Evolutionary conservation across 2,888 invertebrate genomes (phyloP), one percentile per base, ranked within the genome.

Genomic region (Orchesella flavescens): DNA sequence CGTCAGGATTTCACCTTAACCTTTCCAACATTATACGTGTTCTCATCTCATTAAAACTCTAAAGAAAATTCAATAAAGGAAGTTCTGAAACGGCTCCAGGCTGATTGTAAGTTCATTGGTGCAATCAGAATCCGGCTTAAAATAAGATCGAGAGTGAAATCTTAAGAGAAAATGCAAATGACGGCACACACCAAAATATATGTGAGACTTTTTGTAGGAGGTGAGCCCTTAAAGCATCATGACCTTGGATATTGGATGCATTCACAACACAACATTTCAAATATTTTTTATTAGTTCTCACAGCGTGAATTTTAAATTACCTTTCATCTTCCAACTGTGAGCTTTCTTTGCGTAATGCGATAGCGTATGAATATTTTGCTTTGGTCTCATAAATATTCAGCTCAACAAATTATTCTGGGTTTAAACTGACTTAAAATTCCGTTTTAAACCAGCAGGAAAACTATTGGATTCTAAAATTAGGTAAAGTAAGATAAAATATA

Each of bases 331-430:
- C 80, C 44, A 2, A 79, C 72, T 66, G 65, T 24, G 53, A 53
- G 49, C 63, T 43, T 53, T 43, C 43, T 24, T 65, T 23, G 43
- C 21, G 9, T 71, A 15, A 24, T 53, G 13, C 17, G 23, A 17
- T 34, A 34, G 34, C 17, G n/a, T 68, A 44, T 17, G 17, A 34
- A 61, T 61, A 49, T 55, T 43, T 73, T 61, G 24, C 12, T 55
- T 69, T 71, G 10, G n/a, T 24, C 61, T 78, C 77, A 78, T 78
- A 78, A 78, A 78, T 78, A 78, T 78, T 78, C 77, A 78, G 34
- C 63, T 63, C 34, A 34, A 63, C 24, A 34, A 79, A 79, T n/a
- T 34, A 43, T 63, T 12, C 19, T 49, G 13, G 21, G 13, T 34
- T 15, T 49, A 79, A 63, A 79, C n/a, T 34, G 63, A 57, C 49